Evolutionary conservation across 2,797 vertebrate genomes (phyloP), one percentile per base, ranked within the genome.

Genomic region (Scolopax bukidnonensis): DNA sequence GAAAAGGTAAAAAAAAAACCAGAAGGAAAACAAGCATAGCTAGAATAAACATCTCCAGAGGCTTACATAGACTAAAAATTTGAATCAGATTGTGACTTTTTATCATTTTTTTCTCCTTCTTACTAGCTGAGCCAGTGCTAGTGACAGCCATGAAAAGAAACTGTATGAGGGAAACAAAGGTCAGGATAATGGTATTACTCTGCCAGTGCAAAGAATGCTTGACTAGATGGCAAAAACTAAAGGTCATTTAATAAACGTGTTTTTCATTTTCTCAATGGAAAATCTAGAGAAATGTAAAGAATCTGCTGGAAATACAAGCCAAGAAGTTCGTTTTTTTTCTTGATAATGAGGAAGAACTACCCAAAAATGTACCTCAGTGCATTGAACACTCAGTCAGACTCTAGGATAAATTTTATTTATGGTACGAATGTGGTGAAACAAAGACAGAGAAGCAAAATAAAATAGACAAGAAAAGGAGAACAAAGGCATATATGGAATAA

Each of bases 221-320:
- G 79, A 85, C 69, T 95, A 89, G 74, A 80, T 53, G 57, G 87
- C 43, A 87, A 95, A 94, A 94, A 81, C 59, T 76, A 94, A 96
- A 93, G 85, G 94, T 96, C 94, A 96, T 89, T 88, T 93, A 80
- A 91, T 90, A 88, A 96, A 90, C 8, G 43, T 76, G 43, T 13
- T 91, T 93, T 96, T 93, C 73, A 95, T 93, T 93, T 95, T 94
- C 85, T 93, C 74, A 70, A n/a, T 51, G 63, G 67, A 88, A 97
- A 73, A 89, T 32, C 33, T 48, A 86, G 32, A 82, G 47, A 86
- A 91, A 91, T 65, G 10, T 51, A 90, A 79, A 84, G 79, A 93
- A 69, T 67, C 36, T 20, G 1, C 32, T 76, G 19, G 20, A 95
- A 90, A 69, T 68, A 47, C 21, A 78, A 87, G n/a, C 33, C 69